Percentiles rank a stretch among this genome's conserved stretches.
Conservation (phyloP, 2,888 invertebrate genomes). For the Eutolmus rufibarbis region DNA sequence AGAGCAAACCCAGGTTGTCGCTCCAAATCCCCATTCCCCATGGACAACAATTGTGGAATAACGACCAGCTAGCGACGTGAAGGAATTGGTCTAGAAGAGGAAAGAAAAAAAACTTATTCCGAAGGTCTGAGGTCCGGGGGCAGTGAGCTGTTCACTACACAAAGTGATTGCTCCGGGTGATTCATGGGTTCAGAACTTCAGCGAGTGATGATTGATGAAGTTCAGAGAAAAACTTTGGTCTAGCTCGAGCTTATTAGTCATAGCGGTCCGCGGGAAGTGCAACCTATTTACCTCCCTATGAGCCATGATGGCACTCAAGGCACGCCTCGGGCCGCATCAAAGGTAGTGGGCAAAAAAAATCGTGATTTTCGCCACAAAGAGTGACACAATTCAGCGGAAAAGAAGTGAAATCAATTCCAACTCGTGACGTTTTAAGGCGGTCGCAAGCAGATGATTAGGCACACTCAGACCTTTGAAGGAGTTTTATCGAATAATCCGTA, state of each 20-base stretch:
- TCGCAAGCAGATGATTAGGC: neutral
- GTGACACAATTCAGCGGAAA: neutral
- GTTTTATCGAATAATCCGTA: neutral
- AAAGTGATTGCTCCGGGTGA: neutral
- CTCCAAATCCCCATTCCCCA: neutral
- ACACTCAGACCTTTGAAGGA: neutral
- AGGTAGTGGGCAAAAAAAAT: neutral
- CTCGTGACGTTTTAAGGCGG: neutral
- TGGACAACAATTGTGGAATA: neutral
- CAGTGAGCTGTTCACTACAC: neutral
- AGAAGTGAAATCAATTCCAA: neutral
- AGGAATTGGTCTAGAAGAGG: neutral
- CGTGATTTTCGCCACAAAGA: neutral
- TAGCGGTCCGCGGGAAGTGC: neutral
- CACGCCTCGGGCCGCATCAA: neutral
- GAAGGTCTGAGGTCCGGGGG: neutral
- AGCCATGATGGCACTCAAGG: neutral
- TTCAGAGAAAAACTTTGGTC: neutral
- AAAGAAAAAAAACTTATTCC: neutral
- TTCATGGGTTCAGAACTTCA: neutral
- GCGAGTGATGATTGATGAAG: neutral
- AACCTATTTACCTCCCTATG: neutral
- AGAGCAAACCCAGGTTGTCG: neutral
- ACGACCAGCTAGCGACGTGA: neutral
- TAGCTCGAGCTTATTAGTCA: neutral